Conservation (phyloP, 1,140 invertebrate species). For the Drosophila kanapiae region DNA sequence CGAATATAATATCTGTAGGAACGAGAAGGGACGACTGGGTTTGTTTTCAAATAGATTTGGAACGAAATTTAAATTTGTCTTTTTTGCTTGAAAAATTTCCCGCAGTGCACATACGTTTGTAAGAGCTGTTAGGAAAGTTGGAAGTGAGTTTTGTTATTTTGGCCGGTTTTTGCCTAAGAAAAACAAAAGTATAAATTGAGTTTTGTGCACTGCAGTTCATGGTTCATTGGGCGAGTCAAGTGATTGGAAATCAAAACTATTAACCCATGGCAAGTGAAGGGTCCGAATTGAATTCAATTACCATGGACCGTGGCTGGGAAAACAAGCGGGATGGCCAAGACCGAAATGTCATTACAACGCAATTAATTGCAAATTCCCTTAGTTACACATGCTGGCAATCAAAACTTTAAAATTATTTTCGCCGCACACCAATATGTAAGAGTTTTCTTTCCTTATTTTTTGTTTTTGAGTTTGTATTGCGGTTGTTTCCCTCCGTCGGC, state of each 20-base stretch:
- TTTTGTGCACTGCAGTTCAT: slow-evolving; percentile 51
- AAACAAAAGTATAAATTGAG: slow-evolving; percentile 61
- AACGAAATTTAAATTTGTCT: neutral
- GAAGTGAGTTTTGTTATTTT: slow-evolving; percentile 38
- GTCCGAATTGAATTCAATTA: slow-evolving; percentile 33
- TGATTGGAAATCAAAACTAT: slow-evolving; percentile 48
- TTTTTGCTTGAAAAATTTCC: neutral
- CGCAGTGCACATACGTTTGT: slow-evolving; percentile 16
- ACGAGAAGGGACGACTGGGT: too few relatives aligned
- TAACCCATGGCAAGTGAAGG: slow-evolving; percentile 31
- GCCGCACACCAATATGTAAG: slow-evolving; percentile 37
- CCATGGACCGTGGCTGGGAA: slow-evolving; percentile 12
- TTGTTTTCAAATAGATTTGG: neutral
- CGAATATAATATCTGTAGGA: too few relatives aligned
- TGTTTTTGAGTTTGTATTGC: neutral
- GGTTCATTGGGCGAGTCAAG: slow-evolving; percentile 53
- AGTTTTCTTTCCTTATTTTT: slow-evolving; percentile 9
- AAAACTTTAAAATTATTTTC: slow-evolving; percentile 73
- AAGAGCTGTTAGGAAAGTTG: slow-evolving; percentile 25
- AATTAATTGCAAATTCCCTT: slow-evolving; percentile 59
- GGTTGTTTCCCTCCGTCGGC: slow-evolving; percentile 4
- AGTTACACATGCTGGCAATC: slow-evolving; percentile 54
- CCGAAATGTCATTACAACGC: slow-evolving; percentile 40
- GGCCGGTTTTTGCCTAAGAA: slow-evolving; percentile 52
- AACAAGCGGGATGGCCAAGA: slow-evolving; percentile 9